Base-by-base conservation (phyloP, 1,140 invertebrate species). In the Gerris buenoi region DNA sequence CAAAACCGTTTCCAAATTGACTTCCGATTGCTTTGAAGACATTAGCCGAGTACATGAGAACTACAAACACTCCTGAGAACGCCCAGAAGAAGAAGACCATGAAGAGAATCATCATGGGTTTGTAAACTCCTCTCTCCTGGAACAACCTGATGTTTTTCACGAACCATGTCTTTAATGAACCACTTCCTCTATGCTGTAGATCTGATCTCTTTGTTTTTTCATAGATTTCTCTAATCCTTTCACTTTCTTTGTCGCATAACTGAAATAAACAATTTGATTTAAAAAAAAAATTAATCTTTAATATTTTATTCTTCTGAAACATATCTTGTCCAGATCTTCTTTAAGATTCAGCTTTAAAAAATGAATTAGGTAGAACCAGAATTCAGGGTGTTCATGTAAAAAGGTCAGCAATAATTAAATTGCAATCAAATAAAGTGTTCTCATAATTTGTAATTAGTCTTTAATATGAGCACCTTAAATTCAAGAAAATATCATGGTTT, bases 21-120 rank as follows among this genome's bases (percentile, higher is more conserved):
- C 77, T 78, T 1, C 78, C 79, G 15, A 83, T 74, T 69, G 79
- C 73, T 25, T 76, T 69, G 68, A 83, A 85, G 64, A 84, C 78
- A 1, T 82, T 79, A 1, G 85, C 81, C 0, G 85, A 83, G 71
- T 88, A 88, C 71, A 88, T 87, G 69, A 88, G 84, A 1, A 88
- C 78, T 0, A 83, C 82, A 74, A 88, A 85, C 33, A 77, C 76
- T 14, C 84, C 84, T 2, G 81, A 79, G 0, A 83, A 68, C 74
- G 85, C 84, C 74, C 85, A 83, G 2, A 84, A 76, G 0, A 81
- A 26, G 68, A 85, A 80, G 22, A 85, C 70, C 1, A 78, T 46
- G 0, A 80, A 28, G 0, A 84, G 74, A 2, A 84, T 77, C 2
- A 76, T 26, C 0, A 82, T 69, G 0, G 84, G 83, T 68, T 81